Evolutionary conservation across 1,140 invertebrate genomes (phyloP).

Genomic region (Cyrtorhinus lividipennis): DNA sequence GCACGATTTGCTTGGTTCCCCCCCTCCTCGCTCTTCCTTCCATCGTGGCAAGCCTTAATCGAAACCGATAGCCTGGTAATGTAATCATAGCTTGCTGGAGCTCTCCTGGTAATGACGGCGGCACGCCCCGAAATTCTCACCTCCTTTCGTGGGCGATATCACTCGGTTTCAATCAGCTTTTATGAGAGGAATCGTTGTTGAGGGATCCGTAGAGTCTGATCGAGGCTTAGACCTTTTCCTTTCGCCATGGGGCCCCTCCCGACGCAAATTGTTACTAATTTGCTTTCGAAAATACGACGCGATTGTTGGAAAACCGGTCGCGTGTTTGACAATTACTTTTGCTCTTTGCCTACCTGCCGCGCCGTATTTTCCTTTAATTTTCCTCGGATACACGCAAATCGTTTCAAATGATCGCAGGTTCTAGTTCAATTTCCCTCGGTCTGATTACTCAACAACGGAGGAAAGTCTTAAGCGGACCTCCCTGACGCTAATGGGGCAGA

Average conservation of each 20-base stretch:
- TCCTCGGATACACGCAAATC: not conserved
- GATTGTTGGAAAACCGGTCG: not conserved
- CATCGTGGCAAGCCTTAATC: not conserved
- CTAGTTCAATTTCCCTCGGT: not conserved
- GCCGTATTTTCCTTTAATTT: not conserved
- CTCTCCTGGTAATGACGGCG: not conserved
- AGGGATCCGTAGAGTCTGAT: not conserved
- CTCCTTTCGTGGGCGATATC: not conserved
- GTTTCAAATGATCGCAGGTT: not conserved
- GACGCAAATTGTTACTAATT: not conserved
- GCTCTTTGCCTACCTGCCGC: not conserved
- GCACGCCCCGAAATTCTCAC: not conserved
- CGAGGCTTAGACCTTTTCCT: not conserved
- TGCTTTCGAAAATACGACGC: not conserved
- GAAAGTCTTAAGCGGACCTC: not conserved
- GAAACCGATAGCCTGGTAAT: not conserved
- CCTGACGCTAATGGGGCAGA: not conserved
- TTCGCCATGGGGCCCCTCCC: not conserved
- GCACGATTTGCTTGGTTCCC: too few relatives aligned
- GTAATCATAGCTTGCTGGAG: not conserved
- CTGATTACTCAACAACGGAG: not conserved
- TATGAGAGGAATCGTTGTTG: not conserved
- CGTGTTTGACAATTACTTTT: not conserved
- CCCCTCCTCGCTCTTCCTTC: too few relatives aligned
- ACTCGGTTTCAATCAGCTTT: not conserved